These are phyloP conservation scores for Neopelma chrysocephalum DNA, from an alignment of 2,797 vertebrate genomes.

Conservation along the genomic window DNA sequence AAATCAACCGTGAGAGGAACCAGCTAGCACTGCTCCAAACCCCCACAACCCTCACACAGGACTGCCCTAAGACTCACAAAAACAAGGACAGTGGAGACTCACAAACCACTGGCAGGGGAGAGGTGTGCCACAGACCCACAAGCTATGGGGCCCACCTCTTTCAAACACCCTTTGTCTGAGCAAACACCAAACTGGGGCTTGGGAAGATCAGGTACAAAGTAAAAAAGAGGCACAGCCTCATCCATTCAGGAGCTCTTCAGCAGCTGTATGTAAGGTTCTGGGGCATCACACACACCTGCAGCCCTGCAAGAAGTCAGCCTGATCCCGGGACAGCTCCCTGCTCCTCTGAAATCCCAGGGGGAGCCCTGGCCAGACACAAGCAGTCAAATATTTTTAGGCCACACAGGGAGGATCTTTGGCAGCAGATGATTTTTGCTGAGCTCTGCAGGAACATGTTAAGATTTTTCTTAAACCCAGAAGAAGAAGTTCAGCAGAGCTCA, in stretches of 20 bases:
- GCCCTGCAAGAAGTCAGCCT: background rate
- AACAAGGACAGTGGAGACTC: fast-evolving
- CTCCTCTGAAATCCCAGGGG: background rate
- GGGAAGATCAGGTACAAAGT: background rate
- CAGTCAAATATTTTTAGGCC: background rate
- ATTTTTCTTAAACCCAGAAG: background rate
- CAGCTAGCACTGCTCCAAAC: background rate
- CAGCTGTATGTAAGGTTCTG: background rate
- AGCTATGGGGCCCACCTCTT: background rate
- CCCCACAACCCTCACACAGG: no score
- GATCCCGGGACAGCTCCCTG: fast-evolving
- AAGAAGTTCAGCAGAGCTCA: background rate
- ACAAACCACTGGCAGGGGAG: background rate
- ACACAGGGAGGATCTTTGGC: background rate
- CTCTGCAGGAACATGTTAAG: background rate
- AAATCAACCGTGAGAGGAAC: background rate
- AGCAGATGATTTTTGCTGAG: background rate
- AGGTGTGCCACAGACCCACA: background rate
- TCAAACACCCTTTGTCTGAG: background rate
- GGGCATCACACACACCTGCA: background rate
- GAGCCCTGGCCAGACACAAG: background rate
- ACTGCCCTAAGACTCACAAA: background rate
- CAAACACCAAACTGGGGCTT: background rate
- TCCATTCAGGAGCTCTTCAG: background rate
- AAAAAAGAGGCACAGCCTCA: background rate